Evolutionary conservation across 2,797 vertebrate genomes (phyloP).

Genomic region (Fundulus diaphanus): DNA sequence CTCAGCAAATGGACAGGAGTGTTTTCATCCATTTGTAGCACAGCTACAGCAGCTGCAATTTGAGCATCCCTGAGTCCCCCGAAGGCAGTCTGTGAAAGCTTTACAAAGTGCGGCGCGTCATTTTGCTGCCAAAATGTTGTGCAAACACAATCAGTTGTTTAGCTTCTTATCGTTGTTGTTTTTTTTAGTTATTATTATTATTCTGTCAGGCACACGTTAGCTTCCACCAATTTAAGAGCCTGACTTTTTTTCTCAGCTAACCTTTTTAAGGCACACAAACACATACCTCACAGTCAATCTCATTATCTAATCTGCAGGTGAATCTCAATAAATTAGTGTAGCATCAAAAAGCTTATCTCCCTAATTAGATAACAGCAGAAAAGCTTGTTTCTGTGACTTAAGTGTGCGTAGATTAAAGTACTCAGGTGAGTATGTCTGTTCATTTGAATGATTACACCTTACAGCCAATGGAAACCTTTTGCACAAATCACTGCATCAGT

Average conservation of each 20-base stretch:
- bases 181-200: not conserved
- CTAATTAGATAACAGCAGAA: not conserved
- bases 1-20: constrained; percentile 7
- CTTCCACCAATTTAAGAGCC: not conserved
- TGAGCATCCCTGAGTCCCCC: constrained; percentile 3
- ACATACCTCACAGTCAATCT: not conserved
- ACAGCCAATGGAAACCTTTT: not conserved
- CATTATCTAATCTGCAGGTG: not conserved
- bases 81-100: constrained; percentile 4
- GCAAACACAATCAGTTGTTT: not conserved
- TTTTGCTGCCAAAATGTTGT: not conserved
- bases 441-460: not conserved
- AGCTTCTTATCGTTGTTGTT: not conserved
- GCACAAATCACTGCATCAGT: not conserved
- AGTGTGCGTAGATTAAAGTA: too few species aligned
- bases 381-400: not conserved
- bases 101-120: not conserved
- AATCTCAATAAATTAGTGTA: not conserved
- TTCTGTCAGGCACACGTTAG: not conserved
- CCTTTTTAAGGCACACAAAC: not conserved
- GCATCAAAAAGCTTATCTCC: too few species aligned
- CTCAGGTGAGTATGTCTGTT: not conserved
- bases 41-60: constrained; percentile 12
- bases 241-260: not conserved
- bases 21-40: constrained; percentile 6